phyloP scores from a whole-genome alignment of 1,140 invertebrate genomes.

The Zaprionus camerounensis region DNA sequence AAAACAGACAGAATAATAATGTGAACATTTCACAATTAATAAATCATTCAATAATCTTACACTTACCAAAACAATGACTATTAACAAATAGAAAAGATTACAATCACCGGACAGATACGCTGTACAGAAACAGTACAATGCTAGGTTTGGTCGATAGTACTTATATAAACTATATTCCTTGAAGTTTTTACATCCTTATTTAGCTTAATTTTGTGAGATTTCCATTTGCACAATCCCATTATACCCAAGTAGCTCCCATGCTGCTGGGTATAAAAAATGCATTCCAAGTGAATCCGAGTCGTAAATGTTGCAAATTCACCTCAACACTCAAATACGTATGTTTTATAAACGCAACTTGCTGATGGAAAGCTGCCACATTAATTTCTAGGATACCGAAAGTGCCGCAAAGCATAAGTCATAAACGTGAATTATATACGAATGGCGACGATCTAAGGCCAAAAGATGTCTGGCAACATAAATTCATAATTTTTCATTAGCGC shows the following conservation, averaged over 20 bases:
- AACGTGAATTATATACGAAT: slow-evolving; percentile 60
- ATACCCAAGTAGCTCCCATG: neutral
- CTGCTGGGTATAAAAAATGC: slow-evolving; percentile 34
- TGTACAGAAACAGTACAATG: neutral
- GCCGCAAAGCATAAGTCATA: slow-evolving; percentile 10
- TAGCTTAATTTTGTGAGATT: neutral
- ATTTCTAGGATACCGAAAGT: slow-evolving; percentile 19
- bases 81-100: slow-evolving; percentile 1
- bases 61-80: slow-evolving; percentile 16
- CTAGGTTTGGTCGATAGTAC: neutral
- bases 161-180: neutral
- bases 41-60: slow-evolving; percentile 52
- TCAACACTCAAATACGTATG: neutral
- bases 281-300: slow-evolving; percentile 16
- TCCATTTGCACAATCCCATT: neutral
- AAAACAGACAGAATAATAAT: neutral
- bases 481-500: slow-evolving; percentile 78
- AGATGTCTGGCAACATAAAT: slow-evolving; percentile 47
- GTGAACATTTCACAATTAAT: slow-evolving; percentile 49
- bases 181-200: neutral
- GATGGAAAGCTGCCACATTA: slow-evolving; percentile 45
- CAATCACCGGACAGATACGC: neutral
- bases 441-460: slow-evolving; percentile 8
- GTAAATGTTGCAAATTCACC: slow-evolving; percentile 21
- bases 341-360: slow-evolving; percentile 12